These are phyloP conservation scores for Mesoligia furuncula DNA, from an alignment of 2,888 invertebrate genomes.

Conservation along the genomic window DNA sequence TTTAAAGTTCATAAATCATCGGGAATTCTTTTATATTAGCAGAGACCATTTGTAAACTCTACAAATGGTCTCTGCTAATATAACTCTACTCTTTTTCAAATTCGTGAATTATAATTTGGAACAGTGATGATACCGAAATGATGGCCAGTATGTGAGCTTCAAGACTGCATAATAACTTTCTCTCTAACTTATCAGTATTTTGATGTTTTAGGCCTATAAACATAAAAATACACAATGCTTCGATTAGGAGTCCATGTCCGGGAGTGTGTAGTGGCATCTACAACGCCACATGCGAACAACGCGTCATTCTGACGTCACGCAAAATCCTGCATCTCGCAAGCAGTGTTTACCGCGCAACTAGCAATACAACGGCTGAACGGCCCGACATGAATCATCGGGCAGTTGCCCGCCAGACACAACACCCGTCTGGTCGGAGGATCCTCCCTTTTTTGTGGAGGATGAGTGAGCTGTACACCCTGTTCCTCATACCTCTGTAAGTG, in stretches of 20 bases:
- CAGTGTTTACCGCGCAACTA: no score
- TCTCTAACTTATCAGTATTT: background rate
- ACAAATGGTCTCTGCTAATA: no score
- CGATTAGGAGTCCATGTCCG: background rate
- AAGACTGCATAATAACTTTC: background rate
- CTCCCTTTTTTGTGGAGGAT: no score
- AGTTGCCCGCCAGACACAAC: no score
- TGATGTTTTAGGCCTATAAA: background rate
- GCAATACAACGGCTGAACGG: no score
- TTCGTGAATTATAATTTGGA: background rate
- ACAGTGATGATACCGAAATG: background rate
- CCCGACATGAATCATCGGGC: no score
- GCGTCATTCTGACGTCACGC: no score
- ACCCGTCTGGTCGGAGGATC: no score
- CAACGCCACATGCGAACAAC: no score
- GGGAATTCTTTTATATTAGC: background rate
- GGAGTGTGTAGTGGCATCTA: background rate
- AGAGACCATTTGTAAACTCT: no score
- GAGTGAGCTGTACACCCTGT: no score
- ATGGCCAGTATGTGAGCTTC: background rate
- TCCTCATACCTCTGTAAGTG: background rate
- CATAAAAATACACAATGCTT: background rate
- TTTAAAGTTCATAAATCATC: constrained; percentile 11
- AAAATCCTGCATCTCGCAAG: no score
- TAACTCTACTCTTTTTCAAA: background rate